Percentiles rank a stretch among this genome's conserved stretches.
phyloP scores from a whole-genome alignment of 2,888 invertebrate species.

The Chrysomela aeneicollis region DNA sequence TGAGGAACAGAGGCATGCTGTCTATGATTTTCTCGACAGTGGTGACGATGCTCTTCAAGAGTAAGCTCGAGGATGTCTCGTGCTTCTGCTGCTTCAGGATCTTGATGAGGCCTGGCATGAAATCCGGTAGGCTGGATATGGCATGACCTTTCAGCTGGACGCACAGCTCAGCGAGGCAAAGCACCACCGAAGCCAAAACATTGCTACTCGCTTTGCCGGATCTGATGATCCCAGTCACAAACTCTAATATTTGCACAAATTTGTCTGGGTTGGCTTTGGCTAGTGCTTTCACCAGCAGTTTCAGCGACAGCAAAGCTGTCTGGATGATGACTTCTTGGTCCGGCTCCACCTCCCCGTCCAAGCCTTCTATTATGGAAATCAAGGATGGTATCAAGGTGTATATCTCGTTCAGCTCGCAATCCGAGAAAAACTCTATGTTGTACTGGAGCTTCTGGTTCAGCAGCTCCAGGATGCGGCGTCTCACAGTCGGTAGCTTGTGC shows the following conservation, averaged over 20 bases:
- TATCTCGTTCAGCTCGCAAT: constrained; percentile 61
- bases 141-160: constrained; percentile 78
- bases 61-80: constrained; percentile 66
- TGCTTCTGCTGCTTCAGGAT: constrained; percentile 70
- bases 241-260: constrained; percentile 75
- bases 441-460: constrained; percentile 82
- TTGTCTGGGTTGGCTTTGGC: constrained; percentile 72
- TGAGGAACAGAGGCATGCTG: constrained; percentile 82
- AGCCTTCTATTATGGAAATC: constrained; percentile 66
- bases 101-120: constrained; percentile 79
- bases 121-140: constrained; percentile 76
- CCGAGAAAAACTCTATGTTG: constrained; percentile 68
- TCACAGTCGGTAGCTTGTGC: constrained; percentile 75
- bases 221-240: constrained; percentile 70
- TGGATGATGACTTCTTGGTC: constrained; percentile 80
- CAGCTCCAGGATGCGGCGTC: constrained; percentile 84
- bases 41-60: constrained; percentile 78
- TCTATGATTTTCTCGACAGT: constrained; percentile 84
- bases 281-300: constrained; percentile 79
- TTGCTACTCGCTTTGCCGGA: constrained; percentile 65
- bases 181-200: constrained; percentile 75
- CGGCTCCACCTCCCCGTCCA: constrained; percentile 57
- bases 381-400: constrained; percentile 70
- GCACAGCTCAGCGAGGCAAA: constrained; percentile 83
- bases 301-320: constrained; percentile 82